Evolutionary conservation across 2,797 vertebrate species (phyloP).

Genomic region (Propithecus perrieri): DNA sequence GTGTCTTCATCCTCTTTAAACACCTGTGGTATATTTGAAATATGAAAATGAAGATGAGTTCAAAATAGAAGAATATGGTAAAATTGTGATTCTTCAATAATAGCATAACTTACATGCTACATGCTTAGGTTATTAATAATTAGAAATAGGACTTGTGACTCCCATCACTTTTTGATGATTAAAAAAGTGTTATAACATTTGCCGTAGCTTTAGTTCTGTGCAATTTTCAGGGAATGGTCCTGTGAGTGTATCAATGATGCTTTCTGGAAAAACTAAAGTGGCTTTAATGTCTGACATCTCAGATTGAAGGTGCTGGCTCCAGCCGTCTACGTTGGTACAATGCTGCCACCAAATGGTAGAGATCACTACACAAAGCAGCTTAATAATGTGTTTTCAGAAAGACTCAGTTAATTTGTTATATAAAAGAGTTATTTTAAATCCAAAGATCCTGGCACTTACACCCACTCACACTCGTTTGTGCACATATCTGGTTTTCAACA

Average conservation of each 20-base stretch:
- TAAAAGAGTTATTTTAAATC: background rate
- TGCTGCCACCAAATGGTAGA: constrained; percentile 82
- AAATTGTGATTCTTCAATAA: background rate
- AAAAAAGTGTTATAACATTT: too few species aligned
- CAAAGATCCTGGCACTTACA: accelerated
- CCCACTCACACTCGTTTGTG: background rate
- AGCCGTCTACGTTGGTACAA: constrained; percentile 63
- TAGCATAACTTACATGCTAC: background rate
- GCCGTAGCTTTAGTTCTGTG: accelerated
- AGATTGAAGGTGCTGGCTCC: accelerated
- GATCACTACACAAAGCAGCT: accelerated
- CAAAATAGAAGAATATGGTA: background rate
- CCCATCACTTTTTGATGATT: background rate
- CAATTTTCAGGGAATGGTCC: background rate
- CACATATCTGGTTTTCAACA: background rate
- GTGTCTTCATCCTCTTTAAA: background rate
- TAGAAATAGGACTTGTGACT: background rate
- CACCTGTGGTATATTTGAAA: background rate
- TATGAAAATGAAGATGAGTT: too few species aligned
- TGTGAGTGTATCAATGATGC: background rate
- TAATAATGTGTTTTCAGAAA: accelerated
- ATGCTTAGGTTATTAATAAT: background rate
- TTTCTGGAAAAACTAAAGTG: background rate
- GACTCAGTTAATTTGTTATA: accelerated
- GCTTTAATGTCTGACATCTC: background rate